Evolutionary conservation across 1,140 invertebrate species (phyloP).

Genomic region (Diprion similis): DNA sequence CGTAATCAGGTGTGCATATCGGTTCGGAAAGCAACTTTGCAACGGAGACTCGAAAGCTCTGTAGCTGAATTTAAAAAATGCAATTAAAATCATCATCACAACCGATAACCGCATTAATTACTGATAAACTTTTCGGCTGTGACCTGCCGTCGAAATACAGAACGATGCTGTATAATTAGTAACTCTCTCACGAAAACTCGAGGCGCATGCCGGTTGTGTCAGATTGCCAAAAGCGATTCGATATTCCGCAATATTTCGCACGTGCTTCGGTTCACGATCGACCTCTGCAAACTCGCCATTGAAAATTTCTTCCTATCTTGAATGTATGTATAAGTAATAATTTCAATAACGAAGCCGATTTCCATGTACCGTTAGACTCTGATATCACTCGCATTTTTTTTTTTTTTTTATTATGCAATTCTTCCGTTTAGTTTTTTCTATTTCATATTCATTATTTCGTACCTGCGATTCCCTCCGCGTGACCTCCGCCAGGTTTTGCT

Average conservation of each 20-base stretch:
- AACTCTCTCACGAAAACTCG: not conserved
- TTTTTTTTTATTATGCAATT: not conserved
- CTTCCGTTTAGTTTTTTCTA: not conserved
- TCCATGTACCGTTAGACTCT: too few species aligned
- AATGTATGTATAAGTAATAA: too few species aligned
- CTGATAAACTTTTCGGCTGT: too few species aligned
- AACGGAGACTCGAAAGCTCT: constrained; percentile 74
- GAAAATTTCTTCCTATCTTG: too few species aligned
- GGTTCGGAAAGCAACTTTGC: constrained; percentile 73
- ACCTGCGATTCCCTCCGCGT: constrained; percentile 76
- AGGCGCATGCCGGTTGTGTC: not conserved
- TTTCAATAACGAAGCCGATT: too few species aligned
- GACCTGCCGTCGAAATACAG: too few species aligned
- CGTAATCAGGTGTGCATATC: constrained; percentile 76
- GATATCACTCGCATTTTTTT: too few species aligned
- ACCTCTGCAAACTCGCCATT: too few species aligned
- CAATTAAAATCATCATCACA: not conserved
- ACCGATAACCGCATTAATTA: too few species aligned
- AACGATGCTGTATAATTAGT: too few species aligned
- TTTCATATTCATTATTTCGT: constrained; percentile 14
- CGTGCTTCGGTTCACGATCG: too few species aligned
- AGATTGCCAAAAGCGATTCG: not conserved
- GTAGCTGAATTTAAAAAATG: constrained; percentile 54
- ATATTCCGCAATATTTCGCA: not conserved
- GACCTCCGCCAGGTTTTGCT: constrained; percentile 74